Percentiles rank a stretch among this genome's conserved stretches.
Evolutionary conservation across 2,113 vertebrate species (phyloP).

Genomic region (Nothobranchius furzeri): DNA sequence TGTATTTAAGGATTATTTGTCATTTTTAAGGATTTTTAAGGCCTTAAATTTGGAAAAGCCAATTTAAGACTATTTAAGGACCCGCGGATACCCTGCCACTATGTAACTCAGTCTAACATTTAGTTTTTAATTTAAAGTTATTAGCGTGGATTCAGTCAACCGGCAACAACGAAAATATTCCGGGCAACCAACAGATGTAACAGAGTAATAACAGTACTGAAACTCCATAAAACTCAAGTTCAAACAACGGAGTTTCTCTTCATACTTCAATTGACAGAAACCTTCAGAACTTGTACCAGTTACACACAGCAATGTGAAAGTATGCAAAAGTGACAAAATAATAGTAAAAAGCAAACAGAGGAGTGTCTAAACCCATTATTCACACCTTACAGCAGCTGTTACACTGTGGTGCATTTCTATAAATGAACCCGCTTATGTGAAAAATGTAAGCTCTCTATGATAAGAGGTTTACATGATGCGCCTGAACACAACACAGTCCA

Average conservation of each 20-base stretch:
- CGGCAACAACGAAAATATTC: too few species aligned
- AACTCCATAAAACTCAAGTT: conserved; percentile 1
- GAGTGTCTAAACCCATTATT: background rate
- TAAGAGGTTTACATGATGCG: background rate
- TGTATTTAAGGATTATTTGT: too few species aligned
- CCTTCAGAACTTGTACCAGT: background rate
- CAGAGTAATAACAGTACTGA: background rate
- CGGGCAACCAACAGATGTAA: too few species aligned
- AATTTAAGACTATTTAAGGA: too few species aligned
- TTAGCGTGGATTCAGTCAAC: too few species aligned
- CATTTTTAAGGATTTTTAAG: too few species aligned
- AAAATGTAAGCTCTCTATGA: background rate
- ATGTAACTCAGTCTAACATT: too few species aligned
- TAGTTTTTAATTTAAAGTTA: too few species aligned
- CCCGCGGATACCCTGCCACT: too few species aligned
- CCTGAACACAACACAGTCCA: background rate
- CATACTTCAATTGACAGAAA: conserved; percentile 2
- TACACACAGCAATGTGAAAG: conserved; percentile 1
- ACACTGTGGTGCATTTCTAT: background rate
- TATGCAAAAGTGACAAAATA: background rate
- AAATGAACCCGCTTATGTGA: background rate
- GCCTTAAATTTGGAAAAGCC: too few species aligned
- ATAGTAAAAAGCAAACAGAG: background rate
- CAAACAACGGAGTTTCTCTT: conserved; percentile 15
- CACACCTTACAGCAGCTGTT: conserved; percentile 14